Evolutionary conservation across 1,140 invertebrate genomes (phyloP).

Genomic region (Melanaphis sacchari): DNA sequence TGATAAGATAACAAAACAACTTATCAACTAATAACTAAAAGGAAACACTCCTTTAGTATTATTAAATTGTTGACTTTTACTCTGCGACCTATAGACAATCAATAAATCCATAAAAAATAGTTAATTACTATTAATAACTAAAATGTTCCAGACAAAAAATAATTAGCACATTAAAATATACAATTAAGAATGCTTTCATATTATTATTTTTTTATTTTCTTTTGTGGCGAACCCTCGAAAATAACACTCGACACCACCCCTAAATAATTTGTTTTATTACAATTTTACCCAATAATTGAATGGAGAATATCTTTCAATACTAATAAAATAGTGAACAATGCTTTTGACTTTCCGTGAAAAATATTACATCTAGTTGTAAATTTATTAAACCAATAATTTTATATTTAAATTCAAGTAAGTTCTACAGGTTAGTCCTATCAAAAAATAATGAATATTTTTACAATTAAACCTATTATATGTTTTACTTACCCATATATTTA

Average conservation of each 20-base stretch:
- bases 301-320: not conserved
- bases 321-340: not conserved
- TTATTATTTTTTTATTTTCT: not conserved
- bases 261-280: slow-evolving; percentile 1
- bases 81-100: not conserved
- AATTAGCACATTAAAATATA: not conserved
- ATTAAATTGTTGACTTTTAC: not conserved
- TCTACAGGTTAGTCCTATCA: not conserved
- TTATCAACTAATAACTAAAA: not conserved
- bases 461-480: not conserved
- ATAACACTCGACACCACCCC: not conserved
- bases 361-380: not conserved
- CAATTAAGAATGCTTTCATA: not conserved
- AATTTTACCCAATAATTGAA: not conserved
- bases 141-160: not conserved
- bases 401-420: not conserved
- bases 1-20: too few relatives aligned
- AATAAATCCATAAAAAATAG: not conserved
- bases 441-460: not conserved
- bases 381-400: not conserved
- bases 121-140: not conserved
- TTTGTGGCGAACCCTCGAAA: not conserved
- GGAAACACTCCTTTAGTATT: not conserved
- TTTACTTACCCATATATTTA: not conserved
- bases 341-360: not conserved